Conservation (phyloP, 2,113 vertebrate species). For the Myotis davidii region DNA sequence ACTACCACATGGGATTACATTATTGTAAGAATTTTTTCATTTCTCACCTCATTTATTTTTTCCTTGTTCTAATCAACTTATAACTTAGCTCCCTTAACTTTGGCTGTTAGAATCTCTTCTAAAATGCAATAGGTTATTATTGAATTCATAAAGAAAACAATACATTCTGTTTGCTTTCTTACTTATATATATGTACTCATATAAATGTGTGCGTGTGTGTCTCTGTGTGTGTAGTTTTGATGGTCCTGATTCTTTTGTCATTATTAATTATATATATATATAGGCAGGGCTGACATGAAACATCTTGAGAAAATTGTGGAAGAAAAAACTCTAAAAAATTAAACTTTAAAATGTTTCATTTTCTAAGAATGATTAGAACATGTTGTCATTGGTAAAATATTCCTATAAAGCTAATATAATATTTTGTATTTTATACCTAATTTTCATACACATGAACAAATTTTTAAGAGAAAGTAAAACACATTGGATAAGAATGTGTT, state of each 20-base stretch:
- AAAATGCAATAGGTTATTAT: not conserved
- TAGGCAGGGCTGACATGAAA: not conserved
- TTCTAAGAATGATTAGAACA: not conserved
- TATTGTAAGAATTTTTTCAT: not conserved
- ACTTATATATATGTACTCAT: not conserved
- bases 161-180: not conserved
- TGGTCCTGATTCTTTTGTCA: not conserved
- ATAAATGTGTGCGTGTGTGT: not conserved
- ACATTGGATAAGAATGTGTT: not conserved
- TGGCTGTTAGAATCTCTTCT: not conserved
- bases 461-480: not conserved
- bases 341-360: not conserved
- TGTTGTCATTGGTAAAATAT: not conserved
- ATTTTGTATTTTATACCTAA: not conserved
- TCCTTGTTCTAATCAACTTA: not conserved
- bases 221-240: not conserved
- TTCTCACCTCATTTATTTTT: not conserved
- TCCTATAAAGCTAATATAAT: not conserved
- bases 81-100: not conserved
- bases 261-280: not conserved
- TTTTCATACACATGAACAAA: not conserved
- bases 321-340: not conserved
- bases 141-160: not conserved
- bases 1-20: not conserved
- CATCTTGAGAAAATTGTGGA: not conserved